These are phyloP conservation scores for Drosophila grimshawi DNA, from an alignment of 1,140 invertebrate genomes.

Conservation along the genomic window DNA sequence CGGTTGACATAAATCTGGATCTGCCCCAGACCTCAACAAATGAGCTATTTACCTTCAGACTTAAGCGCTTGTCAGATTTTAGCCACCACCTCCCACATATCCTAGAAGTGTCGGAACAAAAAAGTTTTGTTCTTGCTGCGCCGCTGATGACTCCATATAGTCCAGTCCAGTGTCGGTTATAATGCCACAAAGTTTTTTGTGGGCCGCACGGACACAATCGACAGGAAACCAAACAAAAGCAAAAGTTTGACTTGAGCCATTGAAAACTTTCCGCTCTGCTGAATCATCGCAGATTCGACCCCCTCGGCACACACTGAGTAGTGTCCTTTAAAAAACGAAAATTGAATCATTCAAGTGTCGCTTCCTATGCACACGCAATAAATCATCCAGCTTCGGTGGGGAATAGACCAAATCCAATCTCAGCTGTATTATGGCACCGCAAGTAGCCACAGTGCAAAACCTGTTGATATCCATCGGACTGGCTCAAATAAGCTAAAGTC, in stretches of 20 bases:
- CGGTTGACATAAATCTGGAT: slow-evolving; percentile 19
- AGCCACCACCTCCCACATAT: slow-evolving; percentile 22
- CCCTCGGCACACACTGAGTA: neutral
- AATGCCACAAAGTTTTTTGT: slow-evolving; percentile 4
- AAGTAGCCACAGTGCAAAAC: slow-evolving; percentile 5
- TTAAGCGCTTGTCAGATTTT: slow-evolving; percentile 20
- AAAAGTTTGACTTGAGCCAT: slow-evolving; percentile 32
- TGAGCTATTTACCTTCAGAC: slow-evolving; percentile 21
- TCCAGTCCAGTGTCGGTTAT: neutral
- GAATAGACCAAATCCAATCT: slow-evolving; percentile 2
- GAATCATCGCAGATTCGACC: slow-evolving; percentile 3
- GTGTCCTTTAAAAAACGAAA: slow-evolving; percentile 1
- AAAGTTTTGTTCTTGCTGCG: slow-evolving; percentile 21
- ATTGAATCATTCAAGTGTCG: slow-evolving; percentile 44
- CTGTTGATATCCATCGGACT: slow-evolving; percentile 20
- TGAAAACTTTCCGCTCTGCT: slow-evolving; percentile 33
- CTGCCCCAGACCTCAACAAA: slow-evolving; percentile 22
- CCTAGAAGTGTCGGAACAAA: slow-evolving; percentile 38
- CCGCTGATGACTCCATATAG: slow-evolving; percentile 1
- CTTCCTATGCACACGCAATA: slow-evolving; percentile 36
- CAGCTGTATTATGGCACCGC: neutral
- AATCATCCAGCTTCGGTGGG: slow-evolving; percentile 19
- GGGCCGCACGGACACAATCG: slow-evolving; percentile 8
- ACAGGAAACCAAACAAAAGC: slow-evolving; percentile 24
- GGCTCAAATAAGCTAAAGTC: neutral